Percentiles rank a stretch among this genome's conserved stretches.
These are phyloP conservation scores for Danaus chrysippus DNA, from an alignment of 2,888 invertebrate species.

Conservation along the genomic window DNA sequence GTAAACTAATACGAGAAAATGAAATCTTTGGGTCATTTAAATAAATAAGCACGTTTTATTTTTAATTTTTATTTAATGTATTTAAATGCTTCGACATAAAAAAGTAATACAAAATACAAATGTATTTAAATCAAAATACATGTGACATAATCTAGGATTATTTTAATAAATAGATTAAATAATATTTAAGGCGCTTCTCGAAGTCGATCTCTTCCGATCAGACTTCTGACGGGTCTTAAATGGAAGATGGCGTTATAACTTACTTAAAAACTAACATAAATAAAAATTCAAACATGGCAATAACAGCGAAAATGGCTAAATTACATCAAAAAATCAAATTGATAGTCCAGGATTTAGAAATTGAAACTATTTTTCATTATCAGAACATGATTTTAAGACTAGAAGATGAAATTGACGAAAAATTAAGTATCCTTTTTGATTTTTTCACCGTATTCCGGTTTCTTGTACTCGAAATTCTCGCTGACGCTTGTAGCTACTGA, in stretches of 20 bases:
- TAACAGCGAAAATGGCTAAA: neutral
- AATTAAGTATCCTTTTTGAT: slow-evolving; percentile 47
- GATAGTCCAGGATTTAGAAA: too few relatives aligned
- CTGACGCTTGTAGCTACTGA: slow-evolving; percentile 72
- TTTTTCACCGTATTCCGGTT: slow-evolving; percentile 54
- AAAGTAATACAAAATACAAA: slow-evolving; percentile 12
- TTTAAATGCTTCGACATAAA: slow-evolving; percentile 15
- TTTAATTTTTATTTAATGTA: slow-evolving; percentile 17
- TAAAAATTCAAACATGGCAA: slow-evolving; percentile 2
- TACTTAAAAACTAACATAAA: slow-evolving; percentile 11
- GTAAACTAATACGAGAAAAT: too few relatives aligned
- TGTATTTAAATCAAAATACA: slow-evolving; percentile 7
- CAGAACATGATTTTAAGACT: slow-evolving; percentile 24
- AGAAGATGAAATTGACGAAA: slow-evolving; percentile 22
- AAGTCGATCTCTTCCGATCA: slow-evolving; percentile 14
- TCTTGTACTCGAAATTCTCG: slow-evolving; percentile 47
- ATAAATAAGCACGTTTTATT: slow-evolving; percentile 13
- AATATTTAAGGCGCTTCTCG: neutral
- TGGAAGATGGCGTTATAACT: slow-evolving; percentile 32
- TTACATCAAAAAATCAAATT: neutral
- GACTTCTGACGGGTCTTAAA: slow-evolving; percentile 36
- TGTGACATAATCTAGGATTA: neutral
- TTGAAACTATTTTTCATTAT: too few relatives aligned
- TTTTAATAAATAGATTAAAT: slow-evolving; percentile 1
- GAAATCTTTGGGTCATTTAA: neutral